A percentile compares a stretch with the other conserved stretches of the same genome.
Conservation (phyloP, 2,797 vertebrate species). For the Nyctalus aviator region DNA sequence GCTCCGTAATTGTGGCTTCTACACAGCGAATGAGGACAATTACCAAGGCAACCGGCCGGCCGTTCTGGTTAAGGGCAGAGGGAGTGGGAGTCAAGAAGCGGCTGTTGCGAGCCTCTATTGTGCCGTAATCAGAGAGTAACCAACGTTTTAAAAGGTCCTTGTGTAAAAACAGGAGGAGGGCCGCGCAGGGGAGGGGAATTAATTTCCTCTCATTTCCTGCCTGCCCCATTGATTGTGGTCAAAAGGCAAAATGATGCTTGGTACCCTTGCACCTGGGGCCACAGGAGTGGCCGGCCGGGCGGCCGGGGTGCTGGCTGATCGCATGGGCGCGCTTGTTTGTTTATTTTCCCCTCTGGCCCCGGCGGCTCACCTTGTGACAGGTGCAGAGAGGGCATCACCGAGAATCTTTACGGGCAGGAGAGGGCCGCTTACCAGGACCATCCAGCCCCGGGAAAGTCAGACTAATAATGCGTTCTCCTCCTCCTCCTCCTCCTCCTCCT, state of each 20-base stretch:
- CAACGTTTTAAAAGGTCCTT: conserved; percentile 88
- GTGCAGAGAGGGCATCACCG: neutral
- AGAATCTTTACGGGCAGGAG: neutral
- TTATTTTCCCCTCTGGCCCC: conserved; percentile 35
- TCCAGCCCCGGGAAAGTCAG: fast-evolving
- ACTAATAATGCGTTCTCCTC: fast-evolving
- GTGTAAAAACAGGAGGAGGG: conserved; percentile 83
- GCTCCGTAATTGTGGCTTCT: conserved; percentile 86
- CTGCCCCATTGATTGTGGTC: conserved; percentile 80
- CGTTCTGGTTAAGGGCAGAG: conserved; percentile 82
- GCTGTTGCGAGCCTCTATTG: conserved; percentile 82
- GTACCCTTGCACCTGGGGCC: conserved; percentile 86
- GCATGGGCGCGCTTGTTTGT: neutral
- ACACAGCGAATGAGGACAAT: conserved; percentile 79
- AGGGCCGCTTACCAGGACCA: neutral
- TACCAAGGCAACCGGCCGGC: conserved; percentile 88
- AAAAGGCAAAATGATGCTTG: conserved; percentile 78
- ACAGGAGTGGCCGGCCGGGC: neutral
- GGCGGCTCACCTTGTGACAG: neutral
- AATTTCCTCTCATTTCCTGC: conserved; percentile 88
- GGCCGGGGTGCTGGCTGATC: neutral
- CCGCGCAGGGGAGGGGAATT: conserved; percentile 77
- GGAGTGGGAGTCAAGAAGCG: conserved; percentile 83
- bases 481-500: no score
- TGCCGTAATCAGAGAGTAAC: conserved; percentile 85